Evolutionary conservation across 2,113 vertebrate genomes (phyloP), one percentile per base, ranked within the genome.

Genomic region (Asarcornis scutulata): DNA sequence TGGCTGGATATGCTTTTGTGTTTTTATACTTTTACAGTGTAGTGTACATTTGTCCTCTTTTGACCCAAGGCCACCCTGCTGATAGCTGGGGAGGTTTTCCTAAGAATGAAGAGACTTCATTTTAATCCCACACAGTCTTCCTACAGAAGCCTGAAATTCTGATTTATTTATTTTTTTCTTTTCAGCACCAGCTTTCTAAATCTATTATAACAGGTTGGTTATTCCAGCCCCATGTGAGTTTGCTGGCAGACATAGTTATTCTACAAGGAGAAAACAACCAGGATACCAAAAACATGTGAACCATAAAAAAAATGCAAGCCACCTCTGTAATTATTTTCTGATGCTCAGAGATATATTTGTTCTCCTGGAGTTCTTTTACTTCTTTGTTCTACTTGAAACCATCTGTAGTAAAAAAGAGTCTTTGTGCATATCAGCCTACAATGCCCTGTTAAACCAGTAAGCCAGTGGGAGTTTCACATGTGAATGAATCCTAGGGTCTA

Each of bases 321-420:
- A 68, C 38, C 13, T 86, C 63, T 63, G 9, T 83, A 91, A 96
- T 83, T 4, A 85, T 83, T 93, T 92, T 91, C 83, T 90, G 36
- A 94, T 90, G 83, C 78, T 93, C 60, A 83, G 72, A 88, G 50
- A 89, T 55, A 5, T 48, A 78, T 83, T 83, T 91, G 7, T 34
- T 94, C 76, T 96, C 59, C 63, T 40, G 18, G 13, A 89, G 46
- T 40, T 83, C 27, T 89, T 32, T 83, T 38, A 40, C 36, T 38
- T 46, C 36, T 89, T 94, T 91, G 82, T 86, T 90, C 68, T 88
- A 56, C 42, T 86, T 83, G 42, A 83, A 95, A 90, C 20, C 69
- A 77, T 66, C 29, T 81, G 74, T 21, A 78, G 17, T 40, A 75
- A 91, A 89, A 85, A 80, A 91, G 53, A 85, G 56, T 22, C 42